Percentiles rank a stretch among this genome's conserved stretches.
Conservation (phyloP, 2,113 vertebrate species). For the Fukomys damarensis region DNA sequence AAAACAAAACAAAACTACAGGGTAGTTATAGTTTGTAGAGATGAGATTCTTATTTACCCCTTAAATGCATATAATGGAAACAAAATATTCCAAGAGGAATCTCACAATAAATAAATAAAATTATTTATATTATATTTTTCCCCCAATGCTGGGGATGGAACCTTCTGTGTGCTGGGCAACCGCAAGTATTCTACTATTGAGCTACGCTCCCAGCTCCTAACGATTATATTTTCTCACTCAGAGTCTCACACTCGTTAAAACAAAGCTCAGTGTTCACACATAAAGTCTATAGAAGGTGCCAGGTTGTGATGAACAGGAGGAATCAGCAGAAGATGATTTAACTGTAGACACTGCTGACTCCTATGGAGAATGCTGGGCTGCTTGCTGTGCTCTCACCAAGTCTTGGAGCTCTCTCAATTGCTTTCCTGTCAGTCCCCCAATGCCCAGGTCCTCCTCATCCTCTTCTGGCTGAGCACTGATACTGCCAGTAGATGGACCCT, state of each 20-base stretch:
- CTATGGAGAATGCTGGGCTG: not conserved
- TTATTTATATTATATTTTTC: too few species aligned
- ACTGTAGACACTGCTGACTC: not conserved
- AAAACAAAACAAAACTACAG: not conserved
- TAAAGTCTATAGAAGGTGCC: not conserved
- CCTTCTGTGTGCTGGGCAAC: not conserved
- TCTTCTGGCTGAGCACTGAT: slow-evolving; percentile 92
- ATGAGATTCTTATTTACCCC: not conserved
- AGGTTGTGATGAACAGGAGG: not conserved
- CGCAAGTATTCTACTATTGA: not conserved
- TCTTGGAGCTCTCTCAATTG: slow-evolving; percentile 97
- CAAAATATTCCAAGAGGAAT: slow-evolving; percentile 17
- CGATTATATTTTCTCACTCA: slow-evolving; percentile 18
- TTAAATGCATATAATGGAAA: not conserved
- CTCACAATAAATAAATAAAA: not conserved
- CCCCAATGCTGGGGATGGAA: not conserved
- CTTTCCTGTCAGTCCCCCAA: slow-evolving; percentile 97
- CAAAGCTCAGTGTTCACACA: not conserved
- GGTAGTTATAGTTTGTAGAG: not conserved
- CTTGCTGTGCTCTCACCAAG: slow-evolving; percentile 88
- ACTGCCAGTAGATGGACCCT: slow-evolving; percentile 94
- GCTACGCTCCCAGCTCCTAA: not conserved
- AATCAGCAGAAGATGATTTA: not conserved
- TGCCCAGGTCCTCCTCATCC: slow-evolving; percentile 97
- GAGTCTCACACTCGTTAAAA: not conserved